These are phyloP conservation scores for Sesamia inferens DNA, from an alignment of 2,888 invertebrate genomes.

Conservation along the genomic window DNA sequence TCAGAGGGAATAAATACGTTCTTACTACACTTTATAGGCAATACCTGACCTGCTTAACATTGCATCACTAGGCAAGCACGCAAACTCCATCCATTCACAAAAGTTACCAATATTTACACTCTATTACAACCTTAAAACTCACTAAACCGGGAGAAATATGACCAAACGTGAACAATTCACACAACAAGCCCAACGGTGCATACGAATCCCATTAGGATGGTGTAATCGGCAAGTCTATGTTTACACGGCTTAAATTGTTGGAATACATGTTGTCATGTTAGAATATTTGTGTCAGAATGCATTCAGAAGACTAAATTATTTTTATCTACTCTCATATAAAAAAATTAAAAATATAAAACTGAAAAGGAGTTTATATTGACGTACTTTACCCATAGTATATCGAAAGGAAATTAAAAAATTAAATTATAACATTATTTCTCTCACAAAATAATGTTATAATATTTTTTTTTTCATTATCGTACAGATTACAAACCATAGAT, in stretches of 20 bases:
- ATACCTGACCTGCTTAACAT: neutral
- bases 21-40: neutral
- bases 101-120: neutral
- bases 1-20: neutral
- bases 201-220: slow-evolving; percentile 80
- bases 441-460: too few relatives aligned
- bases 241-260: slow-evolving; percentile 27
- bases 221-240: slow-evolving; percentile 79
- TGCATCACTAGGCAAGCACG: neutral
- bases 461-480: too few relatives aligned
- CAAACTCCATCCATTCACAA: neutral
- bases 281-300: slow-evolving; percentile 14
- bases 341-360: too few relatives aligned
- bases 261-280: slow-evolving; percentile 11
- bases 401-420: too few relatives aligned
- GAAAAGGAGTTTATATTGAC: too few relatives aligned
- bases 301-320: neutral
- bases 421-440: too few relatives aligned
- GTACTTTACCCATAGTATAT: too few relatives aligned
- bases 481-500: too few relatives aligned
- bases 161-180: slow-evolving; percentile 49
- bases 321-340: too few relatives aligned
- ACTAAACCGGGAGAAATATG: slow-evolving; percentile 9
- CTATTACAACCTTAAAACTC: slow-evolving; percentile 16
- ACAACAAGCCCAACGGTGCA: slow-evolving; percentile 60